Conservation (phyloP, 1,140 invertebrate genomes). For the Trachymyrmex septentrionalis region DNA sequence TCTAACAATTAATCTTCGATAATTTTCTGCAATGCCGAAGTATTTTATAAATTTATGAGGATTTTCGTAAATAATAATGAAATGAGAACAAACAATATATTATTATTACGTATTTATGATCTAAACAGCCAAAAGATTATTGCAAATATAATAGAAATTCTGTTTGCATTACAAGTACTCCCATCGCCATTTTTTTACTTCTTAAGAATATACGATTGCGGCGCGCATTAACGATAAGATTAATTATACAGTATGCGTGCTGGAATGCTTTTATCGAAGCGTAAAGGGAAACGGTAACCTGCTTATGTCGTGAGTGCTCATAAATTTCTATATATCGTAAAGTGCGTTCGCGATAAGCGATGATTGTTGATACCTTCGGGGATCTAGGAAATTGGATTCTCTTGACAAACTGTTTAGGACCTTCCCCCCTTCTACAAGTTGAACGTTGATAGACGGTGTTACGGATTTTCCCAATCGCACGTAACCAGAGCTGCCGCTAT, state of each 20-base stretch:
- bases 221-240: conserved; percentile 13
- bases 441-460: conserved; percentile 53
- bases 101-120: background rate
- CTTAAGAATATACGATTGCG: background rate
- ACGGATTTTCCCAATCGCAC: conserved; percentile 47
- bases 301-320: conserved; percentile 38
- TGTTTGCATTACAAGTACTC: background rate
- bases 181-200: background rate
- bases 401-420: conserved; percentile 62
- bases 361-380: conserved; percentile 52
- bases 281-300: conserved; percentile 1
- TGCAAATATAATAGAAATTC: conserved; percentile 12
- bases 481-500: conserved; percentile 9
- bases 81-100: background rate
- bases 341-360: conserved; percentile 49
- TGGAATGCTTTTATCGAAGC: conserved; percentile 16
- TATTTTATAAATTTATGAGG: background rate
- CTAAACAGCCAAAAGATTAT: background rate
- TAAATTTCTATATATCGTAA: conserved; percentile 52
- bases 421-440: background rate
- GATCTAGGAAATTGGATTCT: conserved; percentile 62
- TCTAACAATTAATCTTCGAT: no score
- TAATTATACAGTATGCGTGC: conserved; percentile 38
- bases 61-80: background rate
- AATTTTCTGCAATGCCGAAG: background rate